These are phyloP conservation scores for Pollicipes pollicipes DNA, from an alignment of 1,140 invertebrate genomes.

Conservation along the genomic window DNA sequence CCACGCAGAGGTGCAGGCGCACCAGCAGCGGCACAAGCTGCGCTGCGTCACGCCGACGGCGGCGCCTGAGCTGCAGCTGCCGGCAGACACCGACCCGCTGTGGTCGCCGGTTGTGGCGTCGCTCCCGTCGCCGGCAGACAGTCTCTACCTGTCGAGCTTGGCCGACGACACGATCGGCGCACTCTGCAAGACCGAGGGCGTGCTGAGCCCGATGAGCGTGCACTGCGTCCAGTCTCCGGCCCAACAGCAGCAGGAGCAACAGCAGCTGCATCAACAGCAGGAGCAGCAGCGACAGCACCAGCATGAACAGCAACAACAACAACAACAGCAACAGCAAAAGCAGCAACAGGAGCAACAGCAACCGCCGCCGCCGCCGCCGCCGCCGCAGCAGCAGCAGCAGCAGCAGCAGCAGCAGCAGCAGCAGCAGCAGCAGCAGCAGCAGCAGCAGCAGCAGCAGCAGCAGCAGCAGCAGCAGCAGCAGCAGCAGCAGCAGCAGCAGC, in stretches of 20 bases:
- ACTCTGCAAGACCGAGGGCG: slow-evolving; percentile 5
- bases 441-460: not conserved
- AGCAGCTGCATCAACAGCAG: slow-evolving; percentile 8
- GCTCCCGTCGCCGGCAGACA: too few relatives aligned
- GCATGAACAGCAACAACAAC: slow-evolving; percentile 12
- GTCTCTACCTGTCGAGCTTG: not conserved
- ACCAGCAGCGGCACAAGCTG: not conserved
- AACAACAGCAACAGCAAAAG: not conserved
- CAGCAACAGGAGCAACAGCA: slow-evolving; percentile 8
- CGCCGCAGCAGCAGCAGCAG: slow-evolving; percentile 5
- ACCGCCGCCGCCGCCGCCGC: slow-evolving; percentile 9
- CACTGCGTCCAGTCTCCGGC: slow-evolving; percentile 6
- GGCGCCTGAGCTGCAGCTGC: not conserved
- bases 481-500: slow-evolving; percentile 21
- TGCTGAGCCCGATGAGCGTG: not conserved
- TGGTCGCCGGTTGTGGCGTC: too few relatives aligned
- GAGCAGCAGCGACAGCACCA: too few relatives aligned
- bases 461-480: not conserved
- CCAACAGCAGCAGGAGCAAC: slow-evolving; percentile 8
- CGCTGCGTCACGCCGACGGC: not conserved
- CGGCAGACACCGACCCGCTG: too few relatives aligned
- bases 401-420: slow-evolving; percentile 12
- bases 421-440: slow-evolving; percentile 10
- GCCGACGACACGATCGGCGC: not conserved
- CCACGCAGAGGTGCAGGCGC: slow-evolving; percentile 40